These are phyloP conservation scores for Lepidothrix coronata DNA, from an alignment of 2,113 vertebrate genomes.

Conservation along the genomic window DNA sequence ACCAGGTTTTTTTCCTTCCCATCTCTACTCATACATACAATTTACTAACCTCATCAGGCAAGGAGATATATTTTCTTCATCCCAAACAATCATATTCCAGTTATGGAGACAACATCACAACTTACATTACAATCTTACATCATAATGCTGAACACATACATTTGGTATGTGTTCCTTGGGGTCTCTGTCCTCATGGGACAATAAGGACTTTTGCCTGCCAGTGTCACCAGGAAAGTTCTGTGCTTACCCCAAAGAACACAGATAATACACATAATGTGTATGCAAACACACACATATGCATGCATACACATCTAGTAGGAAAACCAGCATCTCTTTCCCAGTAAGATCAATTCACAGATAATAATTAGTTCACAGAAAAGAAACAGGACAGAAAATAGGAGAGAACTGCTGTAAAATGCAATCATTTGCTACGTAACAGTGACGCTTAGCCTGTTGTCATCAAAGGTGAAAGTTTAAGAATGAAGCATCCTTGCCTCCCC, in stretches of 20 bases:
- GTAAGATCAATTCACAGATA: neutral
- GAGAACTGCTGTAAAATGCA: neutral
- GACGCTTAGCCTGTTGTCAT: neutral
- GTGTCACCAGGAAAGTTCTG: neutral
- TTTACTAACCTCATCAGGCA: neutral
- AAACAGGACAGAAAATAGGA: neutral
- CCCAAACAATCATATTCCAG: neutral
- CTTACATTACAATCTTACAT: neutral
- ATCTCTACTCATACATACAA: neutral
- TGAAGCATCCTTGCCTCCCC: neutral
- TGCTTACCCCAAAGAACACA: neutral
- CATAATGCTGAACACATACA: neutral
- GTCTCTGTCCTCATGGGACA: neutral
- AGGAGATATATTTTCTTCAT: neutral
- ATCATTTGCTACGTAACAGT: neutral
- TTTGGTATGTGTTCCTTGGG: neutral
- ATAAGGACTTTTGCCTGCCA: neutral
- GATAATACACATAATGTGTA: too few species aligned
- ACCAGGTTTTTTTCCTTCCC: neutral
- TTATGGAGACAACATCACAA: neutral
- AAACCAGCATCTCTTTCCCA: neutral
- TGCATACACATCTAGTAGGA: neutral
- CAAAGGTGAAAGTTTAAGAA: constrained; percentile 34
- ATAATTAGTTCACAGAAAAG: neutral
- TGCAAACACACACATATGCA: accelerated